phyloP scores from a whole-genome alignment of 2,888 invertebrate species.

The Ornithoptera alexandrae region DNA sequence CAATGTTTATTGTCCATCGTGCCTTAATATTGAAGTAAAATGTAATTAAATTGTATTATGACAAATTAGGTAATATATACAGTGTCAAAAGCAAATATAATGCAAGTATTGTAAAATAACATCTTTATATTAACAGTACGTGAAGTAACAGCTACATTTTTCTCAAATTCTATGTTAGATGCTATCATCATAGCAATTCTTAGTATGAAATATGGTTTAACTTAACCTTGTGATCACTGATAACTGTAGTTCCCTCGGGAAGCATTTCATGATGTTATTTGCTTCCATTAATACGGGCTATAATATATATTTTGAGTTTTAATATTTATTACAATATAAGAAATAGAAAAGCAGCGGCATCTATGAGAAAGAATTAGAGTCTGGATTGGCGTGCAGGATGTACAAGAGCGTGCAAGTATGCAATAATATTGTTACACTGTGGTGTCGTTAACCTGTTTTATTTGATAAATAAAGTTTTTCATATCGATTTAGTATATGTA shows the following conservation, averaged over 20 bases:
- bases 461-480: neutral
- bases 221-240: constrained; percentile 17
- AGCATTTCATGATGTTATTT: constrained; percentile 1
- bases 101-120: neutral
- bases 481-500: neutral
- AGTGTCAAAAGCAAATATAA: neutral
- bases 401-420: constrained; percentile 24
- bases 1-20: too few relatives aligned
- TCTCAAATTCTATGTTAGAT: constrained; percentile 14
- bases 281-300: neutral
- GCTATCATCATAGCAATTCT: constrained; percentile 13
- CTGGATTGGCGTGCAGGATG: constrained; percentile 22
- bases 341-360: constrained; percentile 8
- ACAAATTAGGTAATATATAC: too few relatives aligned
- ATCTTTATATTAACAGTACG: constrained; percentile 10
- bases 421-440: constrained; percentile 18
- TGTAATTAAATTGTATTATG: too few relatives aligned
- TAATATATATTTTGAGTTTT: neutral
- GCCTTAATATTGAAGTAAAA: too few relatives aligned
- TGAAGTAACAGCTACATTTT: constrained; percentile 11
- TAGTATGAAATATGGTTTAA: constrained; percentile 20
- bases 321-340: neutral
- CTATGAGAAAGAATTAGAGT: constrained; percentile 11
- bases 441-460: constrained; percentile 22
- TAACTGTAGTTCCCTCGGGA: constrained; percentile 10